Percentiles rank a stretch among this genome's conserved stretches.
Evolutionary conservation across 1,140 invertebrate genomes (phyloP).

Genomic region (Temnothorax nylanderi): DNA sequence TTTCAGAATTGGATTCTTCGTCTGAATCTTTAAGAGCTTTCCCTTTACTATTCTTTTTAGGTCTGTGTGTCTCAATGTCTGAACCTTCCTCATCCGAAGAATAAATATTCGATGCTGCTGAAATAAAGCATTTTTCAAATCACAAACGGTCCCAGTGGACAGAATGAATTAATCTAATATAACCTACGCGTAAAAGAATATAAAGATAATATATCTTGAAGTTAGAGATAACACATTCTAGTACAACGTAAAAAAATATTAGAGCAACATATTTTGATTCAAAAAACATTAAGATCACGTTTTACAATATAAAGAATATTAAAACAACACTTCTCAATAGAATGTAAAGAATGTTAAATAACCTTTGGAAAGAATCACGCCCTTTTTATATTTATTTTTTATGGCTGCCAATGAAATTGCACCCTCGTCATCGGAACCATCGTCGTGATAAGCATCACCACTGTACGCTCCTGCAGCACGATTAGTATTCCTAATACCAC

Average conservation of each 20-base stretch:
- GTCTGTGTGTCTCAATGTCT: constrained; percentile 92
- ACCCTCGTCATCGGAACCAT: constrained; percentile 96
- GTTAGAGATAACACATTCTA: constrained; percentile 1
- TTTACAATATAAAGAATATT: neutral
- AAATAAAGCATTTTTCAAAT: constrained; percentile 64
- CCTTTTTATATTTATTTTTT: constrained; percentile 96
- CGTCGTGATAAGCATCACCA: constrained; percentile 88
- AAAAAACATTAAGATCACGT: neutral
- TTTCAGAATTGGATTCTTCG: constrained; percentile 86
- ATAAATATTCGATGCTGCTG: constrained; percentile 91
- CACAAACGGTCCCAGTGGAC: neutral
- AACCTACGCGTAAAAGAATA: neutral
- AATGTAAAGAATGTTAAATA: constrained; percentile 60
- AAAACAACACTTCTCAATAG: neutral
- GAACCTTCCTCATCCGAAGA: constrained; percentile 96
- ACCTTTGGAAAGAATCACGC: constrained; percentile 85
- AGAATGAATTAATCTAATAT: neutral
- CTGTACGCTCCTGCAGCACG: constrained; percentile 87
- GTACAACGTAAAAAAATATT: neutral
- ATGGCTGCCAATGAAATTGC: constrained; percentile 97
- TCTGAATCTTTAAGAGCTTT: constrained; percentile 95
- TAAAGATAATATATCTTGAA: neutral
- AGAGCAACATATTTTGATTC: neutral
- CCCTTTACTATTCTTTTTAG: constrained; percentile 91
- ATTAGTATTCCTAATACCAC: constrained; percentile 87